These are phyloP conservation scores for Thereuonema tuberculata DNA, from an alignment of 1,140 invertebrate genomes.

Conservation along the genomic window DNA sequence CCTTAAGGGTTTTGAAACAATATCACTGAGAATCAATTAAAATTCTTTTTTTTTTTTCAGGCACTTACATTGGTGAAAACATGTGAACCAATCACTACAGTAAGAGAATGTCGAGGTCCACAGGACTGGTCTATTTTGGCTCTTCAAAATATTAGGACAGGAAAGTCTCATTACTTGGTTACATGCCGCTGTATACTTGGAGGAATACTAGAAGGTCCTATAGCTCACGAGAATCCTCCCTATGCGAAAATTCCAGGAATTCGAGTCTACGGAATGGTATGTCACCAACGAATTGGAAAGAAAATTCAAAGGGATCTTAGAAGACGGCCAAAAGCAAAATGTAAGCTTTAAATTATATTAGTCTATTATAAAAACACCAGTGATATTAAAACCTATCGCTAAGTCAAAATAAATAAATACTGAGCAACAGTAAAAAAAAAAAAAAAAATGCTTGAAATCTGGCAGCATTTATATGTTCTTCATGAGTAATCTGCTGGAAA, in stretches of 20 bases:
- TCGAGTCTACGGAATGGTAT: slow-evolving; percentile 86
- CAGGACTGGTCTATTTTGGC: slow-evolving; percentile 83
- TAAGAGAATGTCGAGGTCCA: slow-evolving; percentile 70
- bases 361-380: too few species aligned
- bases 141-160: slow-evolving; percentile 77
- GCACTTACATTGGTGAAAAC: slow-evolving; percentile 82
- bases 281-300: slow-evolving; percentile 28
- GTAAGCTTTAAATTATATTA: too few species aligned
- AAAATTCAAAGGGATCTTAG: background rate
- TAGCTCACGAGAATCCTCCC: slow-evolving; percentile 82
- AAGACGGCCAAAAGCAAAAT: background rate
- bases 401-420: too few species aligned
- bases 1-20: too few species aligned
- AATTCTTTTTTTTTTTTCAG: slow-evolving; percentile 32
- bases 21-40: too few species aligned
- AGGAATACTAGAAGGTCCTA: slow-evolving; percentile 73
- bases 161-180: slow-evolving; percentile 85
- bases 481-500: too few species aligned
- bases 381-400: too few species aligned
- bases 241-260: slow-evolving; percentile 86
- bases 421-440: too few species aligned
- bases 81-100: slow-evolving; percentile 74
- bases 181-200: slow-evolving; percentile 78
- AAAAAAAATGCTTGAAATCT: too few species aligned
- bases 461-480: too few species aligned